Conservation (phyloP, 30 jellyfish, hydroid and myxozoan genomes). For the Catostylus mosaicus region DNA sequence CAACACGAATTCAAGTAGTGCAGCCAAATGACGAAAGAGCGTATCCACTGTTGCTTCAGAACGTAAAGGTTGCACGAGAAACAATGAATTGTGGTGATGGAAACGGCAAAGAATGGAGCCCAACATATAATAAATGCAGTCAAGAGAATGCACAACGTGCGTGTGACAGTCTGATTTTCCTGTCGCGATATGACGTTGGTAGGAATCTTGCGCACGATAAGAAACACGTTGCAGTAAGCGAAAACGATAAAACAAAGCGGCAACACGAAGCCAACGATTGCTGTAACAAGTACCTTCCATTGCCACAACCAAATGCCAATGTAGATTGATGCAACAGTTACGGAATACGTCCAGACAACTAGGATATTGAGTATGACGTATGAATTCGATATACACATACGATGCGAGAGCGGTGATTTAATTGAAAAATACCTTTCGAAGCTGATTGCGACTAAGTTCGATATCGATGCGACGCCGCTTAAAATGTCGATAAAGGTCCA, state of each 20-base stretch:
- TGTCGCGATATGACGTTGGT: conserved; percentile 74
- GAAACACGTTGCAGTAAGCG: conserved; percentile 61
- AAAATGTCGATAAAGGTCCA: conserved; percentile 88
- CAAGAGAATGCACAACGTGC: conserved; percentile 75
- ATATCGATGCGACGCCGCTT: conserved; percentile 91
- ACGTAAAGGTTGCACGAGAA: conserved; percentile 39
- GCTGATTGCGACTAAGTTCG: conserved; percentile 89
- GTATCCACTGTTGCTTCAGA: conserved; percentile 74
- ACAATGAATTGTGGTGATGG: conserved; percentile 63
- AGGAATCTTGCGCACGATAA: conserved; percentile 71
- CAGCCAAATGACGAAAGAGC: conserved; percentile 83
- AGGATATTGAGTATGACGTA: conserved; percentile 50
- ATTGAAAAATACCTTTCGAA: conserved; percentile 94
- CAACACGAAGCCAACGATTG: conserved; percentile 78
- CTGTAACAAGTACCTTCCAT: conserved; percentile 52
- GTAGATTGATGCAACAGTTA: conserved; percentile 63
- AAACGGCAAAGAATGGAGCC: conserved; percentile 83
- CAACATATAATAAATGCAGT: conserved; percentile 85
- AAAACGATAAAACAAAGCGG: conserved; percentile 78
- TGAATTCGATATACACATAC: conserved; percentile 75
- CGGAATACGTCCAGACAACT: conserved; percentile 81
- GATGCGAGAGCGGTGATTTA: conserved; percentile 89
- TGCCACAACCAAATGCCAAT: conserved; percentile 67
- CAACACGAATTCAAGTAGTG: conserved; percentile 91
- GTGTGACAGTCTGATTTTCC: conserved; percentile 76